A percentile compares a stretch with the other conserved stretches of the same genome.
phyloP scores from a whole-genome alignment of 2,113 vertebrate genomes.

The Stegostoma tigrinum region DNA sequence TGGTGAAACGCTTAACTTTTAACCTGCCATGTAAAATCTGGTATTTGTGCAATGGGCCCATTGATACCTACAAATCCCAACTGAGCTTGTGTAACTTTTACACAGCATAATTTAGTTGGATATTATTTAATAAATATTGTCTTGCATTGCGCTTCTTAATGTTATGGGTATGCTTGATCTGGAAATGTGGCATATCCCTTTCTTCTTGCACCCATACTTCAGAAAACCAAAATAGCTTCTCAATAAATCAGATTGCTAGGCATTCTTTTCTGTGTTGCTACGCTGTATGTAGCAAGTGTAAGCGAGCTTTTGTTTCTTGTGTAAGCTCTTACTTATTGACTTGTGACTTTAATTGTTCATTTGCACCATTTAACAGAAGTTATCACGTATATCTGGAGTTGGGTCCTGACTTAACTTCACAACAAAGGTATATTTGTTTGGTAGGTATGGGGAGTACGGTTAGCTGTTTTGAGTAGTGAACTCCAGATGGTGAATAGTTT shows the following conservation, averaged over 20 bases:
- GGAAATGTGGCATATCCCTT: background rate
- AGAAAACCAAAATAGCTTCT: background rate
- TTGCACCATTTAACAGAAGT: background rate
- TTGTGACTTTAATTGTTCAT: background rate
- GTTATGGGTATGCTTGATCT: background rate
- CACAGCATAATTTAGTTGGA: background rate
- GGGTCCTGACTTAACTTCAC: background rate
- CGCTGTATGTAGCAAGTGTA: background rate
- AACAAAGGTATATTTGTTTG: background rate
- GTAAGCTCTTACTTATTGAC: background rate
- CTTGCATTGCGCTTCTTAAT: background rate
- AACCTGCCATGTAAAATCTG: background rate
- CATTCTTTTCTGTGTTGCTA: background rate
- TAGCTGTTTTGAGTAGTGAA: background rate
- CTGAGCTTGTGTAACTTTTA: background rate
- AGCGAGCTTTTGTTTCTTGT: background rate
- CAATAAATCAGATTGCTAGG: background rate
- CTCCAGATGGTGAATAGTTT: background rate
- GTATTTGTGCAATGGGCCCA: background rate
- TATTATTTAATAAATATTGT: background rate
- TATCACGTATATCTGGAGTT: background rate
- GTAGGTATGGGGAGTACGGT: background rate
- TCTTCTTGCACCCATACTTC: background rate
- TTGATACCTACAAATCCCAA: background rate
- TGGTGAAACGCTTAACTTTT: background rate